Percentiles rank a stretch among this genome's conserved stretches.
Evolutionary conservation across 2,113 vertebrate genomes (phyloP).

Genomic region (Eurystomus gularis): DNA sequence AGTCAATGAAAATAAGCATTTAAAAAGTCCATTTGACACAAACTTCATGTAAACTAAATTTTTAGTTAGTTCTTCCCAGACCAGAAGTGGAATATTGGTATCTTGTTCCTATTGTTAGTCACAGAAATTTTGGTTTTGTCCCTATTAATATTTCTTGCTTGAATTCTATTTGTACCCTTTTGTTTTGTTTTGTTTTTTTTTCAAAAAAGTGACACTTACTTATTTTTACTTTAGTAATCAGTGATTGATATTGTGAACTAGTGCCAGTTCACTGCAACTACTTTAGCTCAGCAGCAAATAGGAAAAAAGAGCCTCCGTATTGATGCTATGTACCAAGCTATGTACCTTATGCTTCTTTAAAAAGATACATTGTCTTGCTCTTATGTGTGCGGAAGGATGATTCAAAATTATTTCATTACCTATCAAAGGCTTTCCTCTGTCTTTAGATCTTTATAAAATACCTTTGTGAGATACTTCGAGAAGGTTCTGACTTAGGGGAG

Average conservation of each 20-base stretch:
- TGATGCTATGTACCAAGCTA: neutral
- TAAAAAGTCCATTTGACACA: neutral
- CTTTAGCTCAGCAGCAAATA: neutral
- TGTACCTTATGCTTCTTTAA: neutral
- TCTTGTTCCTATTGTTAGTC: neutral
- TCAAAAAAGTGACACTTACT: neutral
- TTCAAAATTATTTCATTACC: constrained; percentile 56
- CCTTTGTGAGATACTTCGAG: constrained; percentile 42
- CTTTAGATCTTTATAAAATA: constrained; percentile 64
- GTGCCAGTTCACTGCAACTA: neutral
- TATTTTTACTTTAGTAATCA: neutral
- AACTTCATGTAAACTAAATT: neutral
- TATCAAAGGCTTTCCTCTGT: constrained; percentile 45
- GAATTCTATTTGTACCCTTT: neutral
- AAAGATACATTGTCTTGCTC: constrained; percentile 28
- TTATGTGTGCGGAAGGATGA: neutral
- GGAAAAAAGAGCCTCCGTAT: neutral
- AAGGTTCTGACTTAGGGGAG: constrained; percentile 29
- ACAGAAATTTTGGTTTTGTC: neutral
- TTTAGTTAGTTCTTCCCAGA: neutral
- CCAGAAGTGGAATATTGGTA: neutral
- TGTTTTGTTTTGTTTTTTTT: neutral
- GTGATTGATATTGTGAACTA: neutral
- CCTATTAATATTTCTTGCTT: neutral
- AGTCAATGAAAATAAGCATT: neutral